phyloP scores from a whole-genome alignment of 1,140 invertebrate genomes.

The Bombus turneri region DNA sequence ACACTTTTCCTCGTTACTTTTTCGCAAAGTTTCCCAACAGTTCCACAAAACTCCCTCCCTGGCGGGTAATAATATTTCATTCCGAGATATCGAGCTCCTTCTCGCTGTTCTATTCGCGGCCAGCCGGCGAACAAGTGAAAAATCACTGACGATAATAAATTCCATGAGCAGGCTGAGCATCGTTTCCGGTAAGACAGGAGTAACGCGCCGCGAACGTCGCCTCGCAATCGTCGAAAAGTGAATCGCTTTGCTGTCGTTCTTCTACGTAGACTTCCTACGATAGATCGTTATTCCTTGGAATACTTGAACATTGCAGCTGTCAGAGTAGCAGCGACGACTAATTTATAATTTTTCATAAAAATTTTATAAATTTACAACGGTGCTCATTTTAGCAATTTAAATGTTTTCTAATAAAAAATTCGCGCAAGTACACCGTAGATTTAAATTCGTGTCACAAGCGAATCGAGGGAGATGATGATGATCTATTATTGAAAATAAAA shows the following conservation, averaged over 20 bases:
- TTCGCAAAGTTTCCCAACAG: slow-evolving; percentile 50
- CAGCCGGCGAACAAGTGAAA: slow-evolving; percentile 57
- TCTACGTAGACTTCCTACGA: neutral
- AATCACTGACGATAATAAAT: slow-evolving; percentile 68
- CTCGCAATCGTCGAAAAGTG: slow-evolving; percentile 43
- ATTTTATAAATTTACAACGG: neutral
- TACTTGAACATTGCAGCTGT: neutral
- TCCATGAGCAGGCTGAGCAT: slow-evolving; percentile 52
- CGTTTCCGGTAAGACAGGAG: slow-evolving; percentile 44
- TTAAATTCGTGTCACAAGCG: too few species aligned
- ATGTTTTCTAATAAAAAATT: too few species aligned
- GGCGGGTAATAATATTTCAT: slow-evolving; percentile 71
- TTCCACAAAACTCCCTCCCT: slow-evolving; percentile 51
- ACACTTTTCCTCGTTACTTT: slow-evolving; percentile 53
- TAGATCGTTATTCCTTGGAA: neutral
- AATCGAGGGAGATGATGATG: too few species aligned
- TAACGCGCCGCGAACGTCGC: slow-evolving; percentile 13
- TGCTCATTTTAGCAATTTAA: too few species aligned
- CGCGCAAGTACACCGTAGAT: too few species aligned
- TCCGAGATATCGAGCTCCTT: slow-evolving; percentile 66
- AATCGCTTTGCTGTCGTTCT: neutral
- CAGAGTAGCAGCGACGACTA: neutral
- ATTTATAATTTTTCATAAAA: neutral
- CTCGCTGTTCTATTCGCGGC: slow-evolving; percentile 29
- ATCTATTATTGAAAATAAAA: too few species aligned